These are phyloP conservation scores for Tyrannus savana DNA, from an alignment of 2,113 vertebrate genomes.

Conservation along the genomic window DNA sequence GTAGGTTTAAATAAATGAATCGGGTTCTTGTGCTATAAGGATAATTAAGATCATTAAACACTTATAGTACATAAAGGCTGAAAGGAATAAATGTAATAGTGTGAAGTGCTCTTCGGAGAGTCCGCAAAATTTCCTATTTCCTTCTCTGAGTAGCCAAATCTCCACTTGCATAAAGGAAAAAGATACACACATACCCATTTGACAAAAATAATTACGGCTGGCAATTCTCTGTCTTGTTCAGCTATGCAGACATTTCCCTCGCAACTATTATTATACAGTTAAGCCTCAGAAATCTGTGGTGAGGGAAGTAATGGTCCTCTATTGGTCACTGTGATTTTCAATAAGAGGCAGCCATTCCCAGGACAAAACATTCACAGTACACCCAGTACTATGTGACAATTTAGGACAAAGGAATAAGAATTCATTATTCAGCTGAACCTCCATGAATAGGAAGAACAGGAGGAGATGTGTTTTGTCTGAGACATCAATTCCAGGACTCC, in stretches of 20 bases:
- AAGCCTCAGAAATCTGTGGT: not conserved
- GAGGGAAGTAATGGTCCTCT: not conserved
- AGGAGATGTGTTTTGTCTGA: not conserved
- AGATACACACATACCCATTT: not conserved
- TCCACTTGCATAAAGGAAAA: not conserved
- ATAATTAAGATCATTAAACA: not conserved
- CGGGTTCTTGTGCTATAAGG: not conserved
- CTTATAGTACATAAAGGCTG: not conserved
- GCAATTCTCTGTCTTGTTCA: not conserved
- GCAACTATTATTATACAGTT: conserved; percentile 6
- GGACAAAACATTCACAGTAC: not conserved
- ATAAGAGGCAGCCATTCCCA: not conserved
- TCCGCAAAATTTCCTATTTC: not conserved
- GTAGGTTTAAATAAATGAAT: not conserved
- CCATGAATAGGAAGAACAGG: not conserved
- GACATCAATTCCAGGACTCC: not conserved
- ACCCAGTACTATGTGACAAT: not conserved
- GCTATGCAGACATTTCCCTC: not conserved
- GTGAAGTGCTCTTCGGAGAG: not conserved
- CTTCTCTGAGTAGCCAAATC: not conserved
- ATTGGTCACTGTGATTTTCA: not conserved
- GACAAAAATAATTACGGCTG: not conserved
- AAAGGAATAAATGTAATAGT: not conserved
- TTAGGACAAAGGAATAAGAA: not conserved
- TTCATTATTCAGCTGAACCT: not conserved